A percentile compares a stretch with the other conserved stretches of the same genome.
Evolutionary conservation across 2,113 vertebrate genomes (phyloP).

Genomic region (Oryzias celebensis): DNA sequence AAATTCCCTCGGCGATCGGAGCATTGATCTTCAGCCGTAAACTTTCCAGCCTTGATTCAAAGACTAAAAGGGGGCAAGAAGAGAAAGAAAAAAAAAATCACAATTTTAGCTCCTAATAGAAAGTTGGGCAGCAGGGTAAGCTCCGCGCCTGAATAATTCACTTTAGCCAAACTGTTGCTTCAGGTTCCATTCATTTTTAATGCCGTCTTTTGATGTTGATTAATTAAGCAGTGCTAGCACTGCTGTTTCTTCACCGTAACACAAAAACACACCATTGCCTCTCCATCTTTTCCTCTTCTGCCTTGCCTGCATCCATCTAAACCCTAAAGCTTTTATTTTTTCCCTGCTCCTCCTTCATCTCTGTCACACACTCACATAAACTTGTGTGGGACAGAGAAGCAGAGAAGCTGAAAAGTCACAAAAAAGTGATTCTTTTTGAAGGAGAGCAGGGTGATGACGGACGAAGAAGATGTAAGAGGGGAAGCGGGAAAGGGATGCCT

Average conservation of each 20-base stretch:
- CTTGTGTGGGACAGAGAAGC: no score
- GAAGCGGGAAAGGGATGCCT: slow-evolving; percentile 51
- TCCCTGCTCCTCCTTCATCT: background rate
- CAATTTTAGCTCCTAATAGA: slow-evolving; percentile 69
- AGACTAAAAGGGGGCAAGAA: slow-evolving; percentile 64
- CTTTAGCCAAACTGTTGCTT: slow-evolving; percentile 80
- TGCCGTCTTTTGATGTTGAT: slow-evolving; percentile 81
- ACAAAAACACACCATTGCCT: slow-evolving; percentile 31
- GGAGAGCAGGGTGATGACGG: slow-evolving; percentile 21
- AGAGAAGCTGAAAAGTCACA: no score
- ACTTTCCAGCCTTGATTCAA: slow-evolving; percentile 47
- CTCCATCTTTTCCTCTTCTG: slow-evolving; percentile 26
- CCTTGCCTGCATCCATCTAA: slow-evolving; percentile 57
- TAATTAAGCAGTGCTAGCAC: slow-evolving; percentile 79
- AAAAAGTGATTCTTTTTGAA: background rate
- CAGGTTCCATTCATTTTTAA: slow-evolving; percentile 79
- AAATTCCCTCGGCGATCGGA: slow-evolving; percentile 51
- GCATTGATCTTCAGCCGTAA: slow-evolving; percentile 61
- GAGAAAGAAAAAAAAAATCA: slow-evolving; percentile 34
- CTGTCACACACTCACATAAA: slow-evolving; percentile 24
- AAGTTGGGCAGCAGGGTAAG: slow-evolving; percentile 69
- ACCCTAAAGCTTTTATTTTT: slow-evolving; percentile 49
- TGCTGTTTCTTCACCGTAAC: slow-evolving; percentile 65
- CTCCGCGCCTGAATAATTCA: slow-evolving; percentile 77
- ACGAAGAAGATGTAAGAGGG: slow-evolving; percentile 27